Conservation (phyloP, 2,797 vertebrate species). For the Phoebastria nigripes region DNA sequence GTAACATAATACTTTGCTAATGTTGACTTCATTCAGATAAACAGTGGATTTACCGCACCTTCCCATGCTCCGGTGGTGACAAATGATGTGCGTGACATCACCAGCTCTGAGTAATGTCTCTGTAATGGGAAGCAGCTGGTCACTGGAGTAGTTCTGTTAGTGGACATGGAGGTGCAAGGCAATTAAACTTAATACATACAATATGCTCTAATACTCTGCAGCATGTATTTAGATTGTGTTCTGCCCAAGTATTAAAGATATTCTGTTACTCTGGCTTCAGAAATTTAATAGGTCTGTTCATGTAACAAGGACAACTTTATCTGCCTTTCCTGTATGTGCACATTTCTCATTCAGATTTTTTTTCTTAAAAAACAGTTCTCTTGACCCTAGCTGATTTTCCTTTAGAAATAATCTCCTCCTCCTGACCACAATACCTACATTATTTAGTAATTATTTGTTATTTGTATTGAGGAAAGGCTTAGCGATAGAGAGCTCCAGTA, state of each 20-base stretch:
- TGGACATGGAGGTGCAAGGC: background rate
- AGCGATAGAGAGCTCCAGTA: background rate
- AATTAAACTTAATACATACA: background rate
- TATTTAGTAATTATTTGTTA: conserved; percentile 14
- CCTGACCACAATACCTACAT: background rate
- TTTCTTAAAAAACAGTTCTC: background rate
- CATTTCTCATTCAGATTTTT: background rate
- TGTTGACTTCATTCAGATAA: background rate
- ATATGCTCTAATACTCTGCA: background rate
- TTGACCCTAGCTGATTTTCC: background rate
- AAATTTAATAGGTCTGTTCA: background rate
- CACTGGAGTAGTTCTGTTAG: background rate
- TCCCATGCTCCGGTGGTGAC: background rate
- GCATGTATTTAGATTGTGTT: background rate
- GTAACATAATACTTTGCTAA: background rate
- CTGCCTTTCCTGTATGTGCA: background rate
- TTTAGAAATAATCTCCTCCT: background rate
- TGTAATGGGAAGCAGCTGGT: conserved; percentile 36
- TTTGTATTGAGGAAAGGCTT: background rate
- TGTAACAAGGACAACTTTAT: background rate
- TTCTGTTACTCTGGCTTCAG: background rate
- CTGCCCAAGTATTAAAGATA: background rate
- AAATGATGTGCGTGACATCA: background rate
- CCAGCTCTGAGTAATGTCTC: background rate
- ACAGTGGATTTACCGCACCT: background rate